A percentile compares a stretch with the other conserved stretches of the same genome.
These are phyloP conservation scores for Sterrhoptilus dennistouni DNA, from an alignment of 2,113 vertebrate genomes.

Conservation along the genomic window DNA sequence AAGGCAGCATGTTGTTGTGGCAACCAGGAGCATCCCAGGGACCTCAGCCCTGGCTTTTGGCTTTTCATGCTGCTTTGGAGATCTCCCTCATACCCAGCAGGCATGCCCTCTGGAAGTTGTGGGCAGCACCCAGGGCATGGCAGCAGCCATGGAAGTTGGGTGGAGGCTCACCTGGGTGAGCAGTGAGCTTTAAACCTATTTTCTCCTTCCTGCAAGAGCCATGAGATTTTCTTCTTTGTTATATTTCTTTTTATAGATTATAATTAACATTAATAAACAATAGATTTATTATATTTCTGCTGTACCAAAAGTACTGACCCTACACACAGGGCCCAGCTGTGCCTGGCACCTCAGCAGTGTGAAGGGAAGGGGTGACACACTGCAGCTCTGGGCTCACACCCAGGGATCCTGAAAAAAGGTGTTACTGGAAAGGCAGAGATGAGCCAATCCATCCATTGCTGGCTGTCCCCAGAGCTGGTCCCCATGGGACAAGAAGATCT, in stretches of 20 bases:
- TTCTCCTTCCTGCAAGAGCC: background rate
- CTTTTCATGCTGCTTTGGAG: background rate
- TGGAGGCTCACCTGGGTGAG: background rate
- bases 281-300: background rate
- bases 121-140: rapidly evolving
- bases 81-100: rapidly evolving
- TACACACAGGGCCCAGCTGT: background rate
- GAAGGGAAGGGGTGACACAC: rapidly evolving
- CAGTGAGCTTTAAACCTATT: background rate
- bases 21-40: background rate
- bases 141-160: background rate
- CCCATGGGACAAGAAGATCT: rapidly evolving
- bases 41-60: background rate
- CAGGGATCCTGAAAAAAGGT: background rate
- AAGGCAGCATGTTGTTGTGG: rapidly evolving
- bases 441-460: background rate
- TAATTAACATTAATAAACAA: background rate
- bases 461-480: background rate
- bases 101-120: background rate
- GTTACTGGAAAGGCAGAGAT: background rate
- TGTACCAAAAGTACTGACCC: background rate
- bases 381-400: rapidly evolving
- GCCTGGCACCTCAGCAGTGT: rapidly evolving
- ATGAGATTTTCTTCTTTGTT: background rate
- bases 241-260: background rate